Evolutionary conservation across 2,113 vertebrate genomes (phyloP), one percentile per base, ranked within the genome.

Genomic region (Mixornis gularis): DNA sequence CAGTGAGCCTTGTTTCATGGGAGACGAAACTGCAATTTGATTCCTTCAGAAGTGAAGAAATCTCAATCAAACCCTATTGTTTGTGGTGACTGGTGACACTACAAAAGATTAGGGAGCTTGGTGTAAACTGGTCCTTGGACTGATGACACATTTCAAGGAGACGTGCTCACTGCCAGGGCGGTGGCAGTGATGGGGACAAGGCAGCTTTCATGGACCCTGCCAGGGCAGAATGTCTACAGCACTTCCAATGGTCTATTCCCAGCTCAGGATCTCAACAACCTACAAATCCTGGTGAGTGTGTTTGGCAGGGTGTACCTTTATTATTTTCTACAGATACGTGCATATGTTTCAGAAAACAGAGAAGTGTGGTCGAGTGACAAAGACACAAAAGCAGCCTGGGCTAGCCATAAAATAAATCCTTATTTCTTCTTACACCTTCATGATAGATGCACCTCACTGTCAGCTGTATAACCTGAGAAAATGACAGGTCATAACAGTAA

Each of bases 11-110:
- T 89, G 65, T 93, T 95, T 81, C 70, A 90, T 59, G 51, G 55
- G 77, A 90, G 89, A 94, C 41, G 84, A 96, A 94, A 94, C 62
- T 82, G 95, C 84, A 96, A 96, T 90, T 95, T 92, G 17, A 48
- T 76, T 85, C 58, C 46, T 96, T 95, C 91, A 96, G 44, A 95
- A 89, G 49, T 59, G 89, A 89, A 81, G 85, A 87, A 95, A 85
- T 95, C 70, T 94, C 74, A 96, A 96, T 95, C 95, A 96, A 92
- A 95, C 29, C 2, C 90, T 92, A 95, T 95, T 95, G 93, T 95
- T 88, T 89, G 62, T 86, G 70, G 83, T 81, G 70, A 87, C 92
- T 95, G 65, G 77, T 76, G 70, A 87, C 80, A 95, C n/a, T 65
- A 92, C 78, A 85, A 91, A 90, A 81, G 34, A 88, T 82, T 65